A percentile compares a stretch with the other conserved stretches of the same genome.
phyloP scores from a whole-genome alignment of 2,113 vertebrate genomes.

The Oceanites oceanicus region DNA sequence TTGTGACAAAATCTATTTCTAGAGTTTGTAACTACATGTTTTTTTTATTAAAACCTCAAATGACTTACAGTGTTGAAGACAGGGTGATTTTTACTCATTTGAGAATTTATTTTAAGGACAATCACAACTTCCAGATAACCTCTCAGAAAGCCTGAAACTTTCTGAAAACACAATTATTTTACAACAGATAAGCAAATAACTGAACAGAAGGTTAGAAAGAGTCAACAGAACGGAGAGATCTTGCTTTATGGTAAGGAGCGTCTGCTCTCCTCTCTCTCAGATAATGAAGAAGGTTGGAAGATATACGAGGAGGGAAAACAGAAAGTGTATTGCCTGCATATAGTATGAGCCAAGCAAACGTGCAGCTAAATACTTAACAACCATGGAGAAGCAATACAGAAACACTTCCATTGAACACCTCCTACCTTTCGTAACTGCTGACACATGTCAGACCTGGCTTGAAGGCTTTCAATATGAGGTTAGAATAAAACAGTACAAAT shows the following conservation, averaged over 20 bases:
- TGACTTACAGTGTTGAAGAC: neutral
- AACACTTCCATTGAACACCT: neutral
- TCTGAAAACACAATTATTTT: constrained; percentile 8
- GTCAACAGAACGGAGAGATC: neutral
- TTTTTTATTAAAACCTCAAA: neutral
- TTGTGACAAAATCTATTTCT: neutral
- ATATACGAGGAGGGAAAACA: constrained; percentile 18
- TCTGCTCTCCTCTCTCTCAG: neutral
- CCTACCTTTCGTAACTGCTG: constrained; percentile 36
- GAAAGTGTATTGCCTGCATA: neutral
- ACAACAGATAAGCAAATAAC: constrained; percentile 16
- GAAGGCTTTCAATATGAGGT: constrained; percentile 18
- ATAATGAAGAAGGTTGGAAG: neutral
- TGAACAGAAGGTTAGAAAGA: neutral
- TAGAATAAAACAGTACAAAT: constrained; percentile 34
- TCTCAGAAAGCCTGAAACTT: constrained; percentile 30
- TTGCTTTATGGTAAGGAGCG: neutral
- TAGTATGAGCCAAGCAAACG: neutral
- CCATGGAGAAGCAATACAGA: neutral
- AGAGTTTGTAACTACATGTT: neutral
- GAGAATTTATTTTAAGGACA: neutral
- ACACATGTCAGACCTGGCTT: neutral
- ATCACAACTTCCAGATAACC: constrained; percentile 12
- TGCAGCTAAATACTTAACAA: constrained; percentile 1
- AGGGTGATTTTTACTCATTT: neutral